A percentile compares a stretch with the other conserved stretches of the same genome.
Evolutionary conservation across 2,113 vertebrate genomes (phyloP).

Genomic region (Phyllopteryx taeniolatus): DNA sequence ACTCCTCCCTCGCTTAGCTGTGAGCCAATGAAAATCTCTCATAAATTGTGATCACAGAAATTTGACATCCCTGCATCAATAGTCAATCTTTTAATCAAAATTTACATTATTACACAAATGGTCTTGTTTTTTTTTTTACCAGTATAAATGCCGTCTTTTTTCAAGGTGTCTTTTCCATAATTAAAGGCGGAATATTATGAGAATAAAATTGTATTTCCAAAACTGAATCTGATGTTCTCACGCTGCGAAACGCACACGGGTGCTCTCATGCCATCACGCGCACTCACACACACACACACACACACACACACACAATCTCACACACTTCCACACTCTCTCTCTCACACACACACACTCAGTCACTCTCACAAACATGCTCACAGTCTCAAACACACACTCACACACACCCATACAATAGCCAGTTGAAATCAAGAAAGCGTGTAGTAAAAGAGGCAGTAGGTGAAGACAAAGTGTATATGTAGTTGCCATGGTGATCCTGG

Average conservation of each 20-base stretch:
- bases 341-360: background rate
- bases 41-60: no score
- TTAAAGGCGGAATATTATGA: no score
- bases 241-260: background rate
- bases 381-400: background rate
- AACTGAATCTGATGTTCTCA: background rate
- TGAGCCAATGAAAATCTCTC: no score
- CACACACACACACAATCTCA: background rate
- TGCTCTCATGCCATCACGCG: background rate
- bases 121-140: no score
- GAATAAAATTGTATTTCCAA: no score
- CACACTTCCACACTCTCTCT: background rate
- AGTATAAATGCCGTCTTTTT: no score
- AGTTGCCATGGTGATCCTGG: conserved; percentile 48
- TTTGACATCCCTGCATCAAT: no score
- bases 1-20: no score
- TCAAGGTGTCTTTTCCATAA: no score
- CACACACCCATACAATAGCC: conserved; percentile 1
- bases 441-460: conserved; percentile 3
- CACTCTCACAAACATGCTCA: background rate
- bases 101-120: no score
- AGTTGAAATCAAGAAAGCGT: conserved; percentile 13
- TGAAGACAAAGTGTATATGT: conserved; percentile 36
- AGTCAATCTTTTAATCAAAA: no score
- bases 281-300: background rate